A percentile compares a stretch with the other conserved stretches of the same genome.
These are phyloP conservation scores for Mobula birostris DNA, from an alignment of 2,113 vertebrate genomes.

Conservation along the genomic window DNA sequence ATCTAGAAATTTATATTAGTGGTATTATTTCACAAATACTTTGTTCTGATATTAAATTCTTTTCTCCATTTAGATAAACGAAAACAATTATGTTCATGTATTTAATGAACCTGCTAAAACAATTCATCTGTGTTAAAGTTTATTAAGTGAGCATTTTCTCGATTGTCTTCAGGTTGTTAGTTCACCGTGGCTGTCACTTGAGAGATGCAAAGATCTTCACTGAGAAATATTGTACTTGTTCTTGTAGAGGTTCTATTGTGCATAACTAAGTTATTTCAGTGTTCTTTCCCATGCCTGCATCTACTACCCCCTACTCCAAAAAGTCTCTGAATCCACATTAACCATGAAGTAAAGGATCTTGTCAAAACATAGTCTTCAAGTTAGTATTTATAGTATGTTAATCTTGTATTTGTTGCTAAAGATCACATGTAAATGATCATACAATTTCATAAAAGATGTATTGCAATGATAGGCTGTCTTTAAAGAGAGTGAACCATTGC, in stretches of 20 bases:
- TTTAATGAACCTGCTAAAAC: not conserved
- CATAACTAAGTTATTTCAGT: not conserved
- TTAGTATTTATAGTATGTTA: conserved; percentile 1
- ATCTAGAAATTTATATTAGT: no score
- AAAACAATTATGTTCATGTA: not conserved
- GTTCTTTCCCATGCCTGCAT: not conserved
- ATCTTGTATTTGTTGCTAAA: not conserved
- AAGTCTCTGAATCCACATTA: no score
- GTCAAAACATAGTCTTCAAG: not conserved
- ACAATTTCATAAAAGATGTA: not conserved
- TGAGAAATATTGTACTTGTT: not conserved
- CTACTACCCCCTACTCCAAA: not conserved
- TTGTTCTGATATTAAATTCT: not conserved
- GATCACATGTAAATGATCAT: not conserved
- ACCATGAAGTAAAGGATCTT: not conserved
- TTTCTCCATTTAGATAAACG: not conserved
- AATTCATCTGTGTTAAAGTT: not conserved
- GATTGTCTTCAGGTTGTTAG: not conserved
- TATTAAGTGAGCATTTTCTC: not conserved
- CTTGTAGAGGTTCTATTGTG: not conserved
- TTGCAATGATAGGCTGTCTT: no score
- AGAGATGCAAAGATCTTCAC: not conserved
- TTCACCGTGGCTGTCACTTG: not conserved
- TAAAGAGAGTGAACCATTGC: no score
- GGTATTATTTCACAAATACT: not conserved